These are phyloP conservation scores for Sternotherus odoratus DNA, from an alignment of 2,797 vertebrate species.

Conservation along the genomic window DNA sequence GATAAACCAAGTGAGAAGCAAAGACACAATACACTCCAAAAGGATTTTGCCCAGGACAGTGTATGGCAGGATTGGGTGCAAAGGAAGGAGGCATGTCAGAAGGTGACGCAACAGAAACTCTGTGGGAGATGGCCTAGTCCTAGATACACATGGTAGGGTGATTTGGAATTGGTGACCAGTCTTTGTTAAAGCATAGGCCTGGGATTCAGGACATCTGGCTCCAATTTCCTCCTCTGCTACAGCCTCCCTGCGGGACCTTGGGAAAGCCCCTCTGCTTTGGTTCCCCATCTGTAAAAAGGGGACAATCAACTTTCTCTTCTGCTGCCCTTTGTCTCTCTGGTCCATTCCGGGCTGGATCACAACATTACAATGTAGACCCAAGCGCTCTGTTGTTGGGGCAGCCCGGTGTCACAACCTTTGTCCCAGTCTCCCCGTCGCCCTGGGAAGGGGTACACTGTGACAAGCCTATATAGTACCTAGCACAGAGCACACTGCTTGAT, in stretches of 20 bases:
- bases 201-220: not conserved
- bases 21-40: not conserved
- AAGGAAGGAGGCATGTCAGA: not conserved
- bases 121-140: not conserved
- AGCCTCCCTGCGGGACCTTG: rapidly evolving
- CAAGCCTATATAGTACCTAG: not conserved
- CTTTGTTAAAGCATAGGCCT: not conserved
- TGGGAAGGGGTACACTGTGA: not conserved
- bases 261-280: not conserved
- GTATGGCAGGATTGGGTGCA: not conserved
- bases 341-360: not conserved
- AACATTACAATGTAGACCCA: rapidly evolving
- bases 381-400: rapidly evolving
- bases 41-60: not conserved
- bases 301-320: not conserved
- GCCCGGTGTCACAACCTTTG: not conserved
- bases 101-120: not conserved
- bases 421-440: not conserved
- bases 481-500: not conserved
- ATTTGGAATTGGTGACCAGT: not conserved
- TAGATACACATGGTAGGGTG: no score
- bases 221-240: not conserved
- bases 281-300: not conserved
- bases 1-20: not conserved
- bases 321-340: not conserved